phyloP scores from a whole-genome alignment of 2,888 invertebrate genomes.

The Oscheius myriophilus region DNA sequence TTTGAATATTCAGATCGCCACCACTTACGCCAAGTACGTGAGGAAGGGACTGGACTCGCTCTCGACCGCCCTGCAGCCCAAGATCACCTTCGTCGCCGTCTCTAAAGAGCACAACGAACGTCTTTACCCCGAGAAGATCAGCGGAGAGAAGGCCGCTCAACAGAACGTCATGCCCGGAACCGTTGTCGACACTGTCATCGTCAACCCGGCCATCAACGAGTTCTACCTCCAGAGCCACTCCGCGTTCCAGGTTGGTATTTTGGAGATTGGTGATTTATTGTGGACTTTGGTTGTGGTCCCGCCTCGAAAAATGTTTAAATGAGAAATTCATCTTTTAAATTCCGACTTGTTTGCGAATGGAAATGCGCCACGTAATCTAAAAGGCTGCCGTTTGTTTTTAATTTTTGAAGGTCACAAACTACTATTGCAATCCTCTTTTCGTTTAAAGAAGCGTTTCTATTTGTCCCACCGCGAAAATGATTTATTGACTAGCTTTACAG shows the following conservation, averaged over 20 bases:
- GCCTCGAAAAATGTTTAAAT: too few species aligned
- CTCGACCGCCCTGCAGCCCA: conserved; percentile 7
- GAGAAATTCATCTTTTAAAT: too few species aligned
- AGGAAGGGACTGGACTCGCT: conserved; percentile 2
- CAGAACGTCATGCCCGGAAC: conserved; percentile 40
- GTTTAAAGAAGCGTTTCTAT: too few species aligned
- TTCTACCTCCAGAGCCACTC: conserved; percentile 35
- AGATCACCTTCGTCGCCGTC: conserved; percentile 20
- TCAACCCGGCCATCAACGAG: conserved; percentile 32
- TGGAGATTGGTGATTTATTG: too few species aligned
- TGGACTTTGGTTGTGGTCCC: too few species aligned
- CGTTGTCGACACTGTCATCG: conserved; percentile 36
- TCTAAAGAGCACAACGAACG: conserved; percentile 27
- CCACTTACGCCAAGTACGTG: conserved; percentile 14
- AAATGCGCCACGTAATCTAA: too few species aligned
- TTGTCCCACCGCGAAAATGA: too few species aligned
- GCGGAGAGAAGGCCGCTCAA: conserved; percentile 13
- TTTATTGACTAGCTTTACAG: too few species aligned
- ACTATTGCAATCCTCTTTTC: too few species aligned
- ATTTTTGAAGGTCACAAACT: too few species aligned
- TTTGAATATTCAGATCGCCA: conserved; percentile 17
- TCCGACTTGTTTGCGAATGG: too few species aligned
- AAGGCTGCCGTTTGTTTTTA: too few species aligned
- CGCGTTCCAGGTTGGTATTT: conserved; percentile 34
- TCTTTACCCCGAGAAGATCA: conserved; percentile 7